These are phyloP conservation scores for Plebejus argus DNA, from an alignment of 2,888 invertebrate species.

Conservation along the genomic window DNA sequence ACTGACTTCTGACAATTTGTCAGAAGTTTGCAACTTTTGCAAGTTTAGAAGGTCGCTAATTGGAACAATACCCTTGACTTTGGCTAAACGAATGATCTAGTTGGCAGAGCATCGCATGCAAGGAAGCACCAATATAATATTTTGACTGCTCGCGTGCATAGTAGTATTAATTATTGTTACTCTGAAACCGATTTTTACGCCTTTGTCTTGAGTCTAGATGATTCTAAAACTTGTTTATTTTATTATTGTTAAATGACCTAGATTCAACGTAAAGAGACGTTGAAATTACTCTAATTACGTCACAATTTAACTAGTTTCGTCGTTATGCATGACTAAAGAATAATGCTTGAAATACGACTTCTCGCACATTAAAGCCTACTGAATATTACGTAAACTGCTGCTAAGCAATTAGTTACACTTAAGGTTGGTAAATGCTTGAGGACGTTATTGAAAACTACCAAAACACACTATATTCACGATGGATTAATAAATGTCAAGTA, in stretches of 20 bases:
- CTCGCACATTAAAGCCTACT: not conserved
- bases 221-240: not conserved
- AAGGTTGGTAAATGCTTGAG: not conserved
- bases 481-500: too few species aligned
- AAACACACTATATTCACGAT: not conserved
- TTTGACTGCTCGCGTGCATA: not conserved
- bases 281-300: not conserved
- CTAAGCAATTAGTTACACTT: not conserved
- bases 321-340: conserved; percentile 3
- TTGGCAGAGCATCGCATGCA: not conserved
- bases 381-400: not conserved
- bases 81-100: not conserved
- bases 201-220: not conserved
- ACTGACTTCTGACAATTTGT: too few species aligned
- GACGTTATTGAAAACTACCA: not conserved
- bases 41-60: not conserved
- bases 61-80: not conserved
- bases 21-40: not conserved
- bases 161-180: not conserved
- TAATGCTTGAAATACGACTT: not conserved
- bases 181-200: not conserved
- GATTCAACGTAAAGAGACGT: not conserved
- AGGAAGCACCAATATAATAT: not conserved
- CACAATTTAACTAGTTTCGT: not conserved
- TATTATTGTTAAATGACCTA: not conserved